Evolutionary conservation across 1,140 invertebrate species (phyloP).

Genomic region (Anastrepha ludens): DNA sequence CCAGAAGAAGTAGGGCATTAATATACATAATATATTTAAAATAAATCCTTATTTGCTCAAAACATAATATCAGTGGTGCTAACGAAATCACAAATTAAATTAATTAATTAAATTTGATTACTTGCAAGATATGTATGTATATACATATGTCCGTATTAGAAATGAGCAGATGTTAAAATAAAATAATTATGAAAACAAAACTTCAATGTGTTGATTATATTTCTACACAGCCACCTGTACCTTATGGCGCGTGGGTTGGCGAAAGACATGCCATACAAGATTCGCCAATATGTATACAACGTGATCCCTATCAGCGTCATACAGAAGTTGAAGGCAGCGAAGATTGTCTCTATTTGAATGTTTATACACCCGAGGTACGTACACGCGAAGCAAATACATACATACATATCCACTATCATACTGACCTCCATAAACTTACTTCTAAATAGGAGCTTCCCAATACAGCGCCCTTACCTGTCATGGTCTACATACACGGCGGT

Average conservation of each 20-base stretch:
- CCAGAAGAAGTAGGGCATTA: too few relatives aligned
- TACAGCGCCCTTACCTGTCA: slow-evolving; percentile 77
- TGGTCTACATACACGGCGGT: slow-evolving; percentile 86
- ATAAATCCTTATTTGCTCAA: too few relatives aligned
- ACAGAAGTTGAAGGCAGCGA: slow-evolving; percentile 81
- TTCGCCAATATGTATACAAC: slow-evolving; percentile 82
- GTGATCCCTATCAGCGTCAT: slow-evolving; percentile 81
- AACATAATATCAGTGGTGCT: too few relatives aligned
- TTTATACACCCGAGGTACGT: slow-evolving; percentile 83
- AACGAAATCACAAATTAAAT: too few relatives aligned
- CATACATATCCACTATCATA: neutral
- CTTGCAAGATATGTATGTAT: too few relatives aligned
- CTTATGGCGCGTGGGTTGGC: slow-evolving; percentile 78
- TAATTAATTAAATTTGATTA: too few relatives aligned
- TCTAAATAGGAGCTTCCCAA: slow-evolving; percentile 41
- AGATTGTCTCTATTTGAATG: slow-evolving; percentile 91
- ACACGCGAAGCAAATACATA: neutral
- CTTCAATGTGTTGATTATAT: neutral
- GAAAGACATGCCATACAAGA: slow-evolving; percentile 78
- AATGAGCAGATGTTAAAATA: too few relatives aligned
- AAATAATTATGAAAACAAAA: too few relatives aligned
- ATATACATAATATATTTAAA: too few relatives aligned
- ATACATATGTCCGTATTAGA: too few relatives aligned
- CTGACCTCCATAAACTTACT: neutral
- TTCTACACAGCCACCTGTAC: slow-evolving; percentile 78